Percentiles rank a stretch among this genome's conserved stretches.
These are phyloP conservation scores for Verasper variegatus DNA, from an alignment of 2,113 vertebrate species.

Conservation along the genomic window DNA sequence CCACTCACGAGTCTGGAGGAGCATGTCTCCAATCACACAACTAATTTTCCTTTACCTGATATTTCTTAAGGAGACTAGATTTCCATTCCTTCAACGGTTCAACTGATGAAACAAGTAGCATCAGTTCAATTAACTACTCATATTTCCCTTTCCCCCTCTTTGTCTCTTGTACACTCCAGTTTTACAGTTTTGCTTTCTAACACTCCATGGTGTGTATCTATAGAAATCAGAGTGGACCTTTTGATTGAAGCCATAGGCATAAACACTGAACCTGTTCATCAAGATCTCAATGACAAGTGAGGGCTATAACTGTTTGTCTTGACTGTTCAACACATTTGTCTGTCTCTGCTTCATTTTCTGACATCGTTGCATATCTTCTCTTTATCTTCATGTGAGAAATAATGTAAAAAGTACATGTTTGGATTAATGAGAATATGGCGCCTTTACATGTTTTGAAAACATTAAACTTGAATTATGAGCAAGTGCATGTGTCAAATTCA, in stretches of 20 bases:
- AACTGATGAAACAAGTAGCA: background rate
- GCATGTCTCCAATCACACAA: conserved; percentile 24
- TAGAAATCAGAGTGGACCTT: conserved; percentile 30
- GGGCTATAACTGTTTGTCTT: conserved; percentile 73
- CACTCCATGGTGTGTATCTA: conserved; percentile 13
- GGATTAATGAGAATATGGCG: conserved; percentile 64
- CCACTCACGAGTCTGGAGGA: conserved; percentile 11
- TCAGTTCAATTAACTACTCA: background rate
- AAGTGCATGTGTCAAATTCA: conserved; percentile 10
- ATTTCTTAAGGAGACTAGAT: background rate
- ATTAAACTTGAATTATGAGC: conserved; percentile 82
- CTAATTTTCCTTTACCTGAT: conserved; percentile 9
- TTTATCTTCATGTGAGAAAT: conserved; percentile 58
- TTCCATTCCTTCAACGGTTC: conserved; percentile 1
- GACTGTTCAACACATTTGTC: conserved; percentile 39
- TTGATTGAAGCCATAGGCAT: conserved; percentile 36
- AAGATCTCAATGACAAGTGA: conserved; percentile 65
- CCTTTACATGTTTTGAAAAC: conserved; percentile 75
- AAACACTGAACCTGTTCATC: conserved; percentile 28
- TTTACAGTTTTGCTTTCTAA: conserved; percentile 21
- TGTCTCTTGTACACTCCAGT: conserved; percentile 25
- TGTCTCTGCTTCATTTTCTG: conserved; percentile 44
- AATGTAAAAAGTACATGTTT: conserved; percentile 58
- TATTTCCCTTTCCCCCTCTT: background rate
- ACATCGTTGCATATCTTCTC: conserved; percentile 76